Base-by-base conservation (phyloP, 2,113 vertebrate genomes). In the Dunckerocampus dactyliophorus region DNA sequence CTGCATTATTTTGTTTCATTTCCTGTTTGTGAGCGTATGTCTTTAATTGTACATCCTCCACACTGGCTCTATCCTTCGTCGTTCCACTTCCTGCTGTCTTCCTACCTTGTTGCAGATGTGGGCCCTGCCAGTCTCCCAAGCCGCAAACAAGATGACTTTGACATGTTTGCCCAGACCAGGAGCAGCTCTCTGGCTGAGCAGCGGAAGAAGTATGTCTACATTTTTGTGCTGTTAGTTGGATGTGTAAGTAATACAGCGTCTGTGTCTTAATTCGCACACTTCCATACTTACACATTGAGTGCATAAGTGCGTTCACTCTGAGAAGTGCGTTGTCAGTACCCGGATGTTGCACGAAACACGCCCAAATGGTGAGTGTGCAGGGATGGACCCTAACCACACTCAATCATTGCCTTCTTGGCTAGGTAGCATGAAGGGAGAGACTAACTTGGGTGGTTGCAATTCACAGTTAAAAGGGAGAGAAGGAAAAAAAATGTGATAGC, bases 141-240 rank as follows among this genome's bases (percentile, higher is more conserved):
- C 59, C 89, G 81, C 63, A 91, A 92, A 66, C 89, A 78, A 0
- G 95, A 98, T 0, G 92, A 96, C 84, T 98, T 98, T 28, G 96
- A 97, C 90, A 94, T 95, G 95, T 98, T 98, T 65, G 92, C 96
- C 28, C 96, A 98, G 83, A 95, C 95, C 12, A 93, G 95, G 88
- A 91, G 89, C 87, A 94, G 90, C 74, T 94, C 95, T 72, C 86
- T 94, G 88, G 94, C 95, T 1, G 95, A 98, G 48, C 96, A 96
- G 65, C 89, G 92, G 34, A 98, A 95, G 85, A 96, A 91, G 97
- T 99, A 92, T 17, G 93, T 51, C 52, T 19, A 3, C 12, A 43
- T 59, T n/a, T 59, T 58, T 63, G 65, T 4, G 11, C 42, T 50
- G 24, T 48, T 19, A 48, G 9, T 22, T 45, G 24, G 10, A 8